Base-by-base conservation (phyloP, 2,113 vertebrate genomes). In the Notechis scutatus region DNA sequence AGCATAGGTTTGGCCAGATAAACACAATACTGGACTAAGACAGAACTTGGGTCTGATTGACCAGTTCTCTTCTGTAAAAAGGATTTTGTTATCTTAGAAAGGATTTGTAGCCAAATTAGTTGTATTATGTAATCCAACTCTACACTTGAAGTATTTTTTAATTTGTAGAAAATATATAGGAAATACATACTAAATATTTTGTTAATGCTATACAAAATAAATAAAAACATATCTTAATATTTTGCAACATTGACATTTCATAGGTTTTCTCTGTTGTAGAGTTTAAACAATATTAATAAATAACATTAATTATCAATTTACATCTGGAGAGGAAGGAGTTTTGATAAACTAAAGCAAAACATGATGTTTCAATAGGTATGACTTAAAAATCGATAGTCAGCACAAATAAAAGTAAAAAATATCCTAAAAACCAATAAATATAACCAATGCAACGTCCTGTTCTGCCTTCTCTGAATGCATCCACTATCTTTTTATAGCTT, bases 381-480 rank as follows among this genome's bases (percentile, higher is more conserved):
- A 23, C 34, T 91, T 91, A 81, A 89, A 34, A 20, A 64, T 56
- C 85, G 94, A 89, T 10, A 39, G 92, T 42, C 88, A 55, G n/a
- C 93, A 5, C 1, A 26, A 42, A 54, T n/a, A 81, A 95, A 92
- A 95, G 94, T 92, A 92, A 93, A 95, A 94, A 55, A 59, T n/a
- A 21, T 93, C 94, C 94, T 94, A 95, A 97, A 96, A 96, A 91
- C 64, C 95, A 94, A 34, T 20, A 6, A 81, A 39, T 81, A 34
- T 34, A 74, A 74, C 12, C 69, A 74, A 15, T 74, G 69, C 15
- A 81, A 81, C 92, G 92, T 91, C 88, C 55, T 94, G 55, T 93
- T 95, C 59, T 93, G 5, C 94, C 92, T 92, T 88, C 23, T 95
- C 91, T 92, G 29, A 42, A 93, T 91, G 69, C 34, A 39, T 81